Base-by-base conservation (phyloP, 2,797 vertebrate genomes). In the Falco novaeseelandiae region DNA sequence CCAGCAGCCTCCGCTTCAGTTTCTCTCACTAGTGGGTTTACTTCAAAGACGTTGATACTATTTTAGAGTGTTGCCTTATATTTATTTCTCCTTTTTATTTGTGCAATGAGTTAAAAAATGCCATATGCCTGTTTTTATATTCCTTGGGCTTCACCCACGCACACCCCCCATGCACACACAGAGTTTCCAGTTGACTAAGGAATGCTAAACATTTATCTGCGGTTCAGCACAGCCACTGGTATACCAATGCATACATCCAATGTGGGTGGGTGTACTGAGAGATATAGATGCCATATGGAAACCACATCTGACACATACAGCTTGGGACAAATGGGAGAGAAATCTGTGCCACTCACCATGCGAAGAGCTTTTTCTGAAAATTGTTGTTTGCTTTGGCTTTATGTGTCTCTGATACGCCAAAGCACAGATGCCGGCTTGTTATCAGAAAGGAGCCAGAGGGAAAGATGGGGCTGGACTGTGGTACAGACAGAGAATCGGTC, bases 51-150 rank as follows among this genome's bases (percentile, higher is more conserved):
- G 3, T 12, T 89, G 69, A 90, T 93, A 73, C 87, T 83, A 57
- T 96, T 97, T 96, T 91, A 82, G 76, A 91, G 58, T 42, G 32
- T 34, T 84, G 86, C 87, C 87, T 93, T 93, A 57, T 82, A 82
- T 81, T 92, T 82, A 95, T 97, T 96, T 92, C 85, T 91, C 89
- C 71, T 78, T 95, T 94, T 97, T 94, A 97, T 95, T 96, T 73
- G 49, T 90, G 83, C 76, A 88, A 71, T 69, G 74, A 96, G 78
- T 96, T 97, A 67, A 95, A 95, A 97, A 97, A 91, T 95, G 91
- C 95, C 96, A 95, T 93, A 93, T 94, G 96, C 95, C 96, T 97
- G 97, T 90, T 95, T 97, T 97, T 95, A 88, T 96, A 95, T 90
- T 97, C 95, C 91, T 59, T 81, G 85, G 96, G 96, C 83, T 97